Evolutionary conservation across 2,113 vertebrate genomes (phyloP), one percentile per base, ranked within the genome.

Genomic region (Stigmatopora nigra): DNA sequence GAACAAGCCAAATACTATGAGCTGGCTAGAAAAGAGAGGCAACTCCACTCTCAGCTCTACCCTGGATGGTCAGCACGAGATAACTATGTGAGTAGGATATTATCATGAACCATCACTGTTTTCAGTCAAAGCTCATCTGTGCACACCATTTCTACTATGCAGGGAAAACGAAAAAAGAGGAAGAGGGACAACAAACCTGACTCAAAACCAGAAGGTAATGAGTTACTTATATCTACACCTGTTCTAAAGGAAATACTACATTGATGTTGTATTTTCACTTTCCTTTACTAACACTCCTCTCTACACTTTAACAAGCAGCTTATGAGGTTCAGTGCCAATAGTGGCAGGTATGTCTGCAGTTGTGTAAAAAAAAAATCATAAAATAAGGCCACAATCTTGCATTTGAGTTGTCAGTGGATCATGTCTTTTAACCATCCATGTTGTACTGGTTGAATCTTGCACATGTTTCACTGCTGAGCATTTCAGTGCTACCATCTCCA

Each of bases 1-100:
- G 95, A 99, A 41, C 96, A 98, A 84, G 95, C 96, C 70, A 98
- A 98, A 87, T 99, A 98, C 90, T 98, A 99, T 0, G 96, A 98
- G 85, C 87, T 99, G 76, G 95, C 96, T 0, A 92, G 96, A 75
- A 99, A 98, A 80, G 96, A 99, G 83, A 89, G 96, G 84, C 96
- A 99, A 89, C 94, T 99, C 58, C 96, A 99, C 82, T 97, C 95
- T 0, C 96, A 99, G 89, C 96, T 99, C 79, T 98, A 99, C 73
- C 96, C 96, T 0, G 95, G 95, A 62, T 99, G 96, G 96, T 99
- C 96, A 0, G 96, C 96, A 0, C 86, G 96, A 71, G 96, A 99
- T 83, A 98, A 98, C 89, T 99, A 99, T 0, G 96, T 99, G 84
- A 92, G 95, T 87, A 44, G 0, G 35, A 19, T 45, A 10, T 44